Base-by-base conservation (phyloP, 37 sponge, comb jelly and placozoan genomes). In the Oopsacas minuta region DNA sequence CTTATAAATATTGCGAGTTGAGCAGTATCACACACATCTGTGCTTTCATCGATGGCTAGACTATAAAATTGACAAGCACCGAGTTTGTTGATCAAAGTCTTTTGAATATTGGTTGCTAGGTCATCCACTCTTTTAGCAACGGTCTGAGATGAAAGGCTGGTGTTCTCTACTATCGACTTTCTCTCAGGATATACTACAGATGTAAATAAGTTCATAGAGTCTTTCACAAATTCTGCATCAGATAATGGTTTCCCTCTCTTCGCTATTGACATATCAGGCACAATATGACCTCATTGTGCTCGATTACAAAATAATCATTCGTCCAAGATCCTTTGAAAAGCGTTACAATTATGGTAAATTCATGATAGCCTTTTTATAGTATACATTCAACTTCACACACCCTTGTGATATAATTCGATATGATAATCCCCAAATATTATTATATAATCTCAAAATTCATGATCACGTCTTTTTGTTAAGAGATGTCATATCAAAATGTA, bases 221-320 rank as follows among this genome's bases (percentile, higher is more conserved):
- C 75, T 61, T 61, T 61, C 75, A 61, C 75, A 61, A 61, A 61
- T 61, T 61, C 75, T 61, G 32, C 75, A 61, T 61, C 75, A 61
- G 75, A 61, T 61, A 61, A 61, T 61, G 75, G 75, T 61, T 61
- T 61, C 75, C 75, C 75, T 61, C 75, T 61, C 75, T 61, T 61
- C 75, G 75, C 75, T 61, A 42, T 42, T 42, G 49, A 46, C 51
- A 46, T 46, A 46, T 46, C 51, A 46, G 17, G 51, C 51, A 46
- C 51, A 46, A 46, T 46, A 46, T 46, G 51, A 46, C 51, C 51
- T 22, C 51, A 46, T 46, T 46, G 17, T 46, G 51, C 51, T 46
- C 51, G 51, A 46, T 46, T 46, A 46, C 51, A 46, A 46, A 46
- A 46, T 46, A 46, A 46, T 46, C 51, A 46, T 46, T 46, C 17